phyloP scores from a whole-genome alignment of 30 jellyfish, hydroid and myxozoan species.

The Euphysa ruthae region DNA sequence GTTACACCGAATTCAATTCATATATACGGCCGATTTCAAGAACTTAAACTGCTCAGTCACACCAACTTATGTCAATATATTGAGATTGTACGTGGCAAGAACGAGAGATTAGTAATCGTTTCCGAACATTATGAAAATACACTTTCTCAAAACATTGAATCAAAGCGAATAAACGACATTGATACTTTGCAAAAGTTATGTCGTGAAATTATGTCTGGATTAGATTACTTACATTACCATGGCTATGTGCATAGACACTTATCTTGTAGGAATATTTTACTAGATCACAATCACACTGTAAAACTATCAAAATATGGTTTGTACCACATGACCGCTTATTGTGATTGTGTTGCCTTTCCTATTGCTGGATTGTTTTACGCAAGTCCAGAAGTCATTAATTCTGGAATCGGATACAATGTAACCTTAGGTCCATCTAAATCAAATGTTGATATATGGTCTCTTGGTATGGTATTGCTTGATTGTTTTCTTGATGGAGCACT shows the following conservation, averaged over 20 bases:
- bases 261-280: conserved; percentile 60
- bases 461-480: conserved; percentile 83
- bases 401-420: conserved; percentile 38
- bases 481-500: conserved; percentile 57
- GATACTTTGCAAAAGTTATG: conserved; percentile 48
- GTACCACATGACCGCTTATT: conserved; percentile 66
- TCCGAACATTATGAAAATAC: conserved; percentile 54
- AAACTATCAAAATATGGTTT: conserved; percentile 74
- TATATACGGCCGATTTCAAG: conserved; percentile 72
- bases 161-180: background rate
- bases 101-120: conserved; percentile 74
- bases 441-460: conserved; percentile 87
- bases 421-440: conserved; percentile 27
- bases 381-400: conserved; percentile 82
- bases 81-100: conserved; percentile 78
- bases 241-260: conserved; percentile 64
- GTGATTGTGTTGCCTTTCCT: conserved; percentile 80
- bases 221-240: conserved; percentile 43
- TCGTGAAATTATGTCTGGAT: conserved; percentile 29
- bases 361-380: conserved; percentile 66
- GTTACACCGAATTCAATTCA: conserved; percentile 89
- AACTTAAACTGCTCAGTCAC: conserved; percentile 51
- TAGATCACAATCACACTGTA: conserved; percentile 30
- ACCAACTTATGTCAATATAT: conserved; percentile 69
- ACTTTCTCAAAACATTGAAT: background rate